Evolutionary conservation across 2,113 vertebrate species (phyloP).

Genomic region (Tupaia tana): DNA sequence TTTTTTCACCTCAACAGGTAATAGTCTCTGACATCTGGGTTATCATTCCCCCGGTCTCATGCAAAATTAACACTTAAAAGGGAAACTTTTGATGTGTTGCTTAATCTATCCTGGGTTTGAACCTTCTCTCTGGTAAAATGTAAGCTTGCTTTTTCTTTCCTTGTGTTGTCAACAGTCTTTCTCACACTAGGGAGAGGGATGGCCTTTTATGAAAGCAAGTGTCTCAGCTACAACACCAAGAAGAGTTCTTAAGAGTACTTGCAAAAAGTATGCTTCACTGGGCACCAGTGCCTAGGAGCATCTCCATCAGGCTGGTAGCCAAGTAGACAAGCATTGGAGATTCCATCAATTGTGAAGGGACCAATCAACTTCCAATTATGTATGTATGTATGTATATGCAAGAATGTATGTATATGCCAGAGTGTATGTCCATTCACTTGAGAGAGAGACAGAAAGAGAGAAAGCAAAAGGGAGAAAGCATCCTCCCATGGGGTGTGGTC

Average conservation of each 20-base stretch:
- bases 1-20: constrained; percentile 65
- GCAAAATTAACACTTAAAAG: constrained; percentile 78
- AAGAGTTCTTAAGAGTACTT: not conserved
- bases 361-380: not conserved
- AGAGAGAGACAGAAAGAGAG: no score
- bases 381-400: no score
- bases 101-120: constrained; percentile 60
- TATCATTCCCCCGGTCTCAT: constrained; percentile 11
- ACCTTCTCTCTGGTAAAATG: not conserved
- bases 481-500: no score
- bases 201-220: not conserved
- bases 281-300: not conserved
- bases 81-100: constrained; percentile 21
- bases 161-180: not conserved
- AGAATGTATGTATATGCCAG: no score
- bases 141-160: not conserved
- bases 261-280: not conserved
- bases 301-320: not conserved
- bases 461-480: no score
- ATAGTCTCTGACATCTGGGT: constrained; percentile 32
- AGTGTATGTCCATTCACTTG: no score
- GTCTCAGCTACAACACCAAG: not conserved
- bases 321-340: not conserved
- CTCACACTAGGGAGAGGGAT: not conserved
- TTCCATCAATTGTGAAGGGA: not conserved